These are phyloP conservation scores for Ellobium chinense DNA, from an alignment of 2,888 invertebrate genomes.

Conservation along the genomic window DNA sequence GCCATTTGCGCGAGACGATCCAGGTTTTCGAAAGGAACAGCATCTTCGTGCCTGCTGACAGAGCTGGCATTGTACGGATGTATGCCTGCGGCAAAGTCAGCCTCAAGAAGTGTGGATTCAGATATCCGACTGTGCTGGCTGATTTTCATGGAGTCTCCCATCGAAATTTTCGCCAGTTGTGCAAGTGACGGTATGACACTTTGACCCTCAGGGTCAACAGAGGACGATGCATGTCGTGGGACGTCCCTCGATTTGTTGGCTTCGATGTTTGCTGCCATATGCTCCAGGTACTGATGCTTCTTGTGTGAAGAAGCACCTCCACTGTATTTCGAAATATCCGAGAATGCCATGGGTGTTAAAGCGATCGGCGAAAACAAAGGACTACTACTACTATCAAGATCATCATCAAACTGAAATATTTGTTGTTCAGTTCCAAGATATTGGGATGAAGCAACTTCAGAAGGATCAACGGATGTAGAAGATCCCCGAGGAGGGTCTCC, in stretches of 20 bases:
- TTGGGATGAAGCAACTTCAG: neutral
- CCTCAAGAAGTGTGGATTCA: neutral
- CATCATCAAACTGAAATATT: neutral
- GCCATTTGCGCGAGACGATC: constrained; percentile 1
- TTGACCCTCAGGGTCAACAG: neutral
- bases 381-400: neutral
- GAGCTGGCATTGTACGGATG: neutral
- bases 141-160: neutral
- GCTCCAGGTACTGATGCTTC: neutral
- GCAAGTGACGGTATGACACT: neutral
- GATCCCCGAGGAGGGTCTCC: neutral
- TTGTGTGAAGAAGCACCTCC: neutral
- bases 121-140: neutral
- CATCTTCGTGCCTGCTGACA: neutral
- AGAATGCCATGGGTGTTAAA: constrained; percentile 24
- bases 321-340: neutral
- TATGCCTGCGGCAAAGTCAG: neutral
- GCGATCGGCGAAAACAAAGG: constrained; percentile 14
- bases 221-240: neutral
- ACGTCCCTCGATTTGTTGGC: neutral
- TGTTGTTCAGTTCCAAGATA: neutral
- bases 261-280: neutral
- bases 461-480: neutral
- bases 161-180: no score
- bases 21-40: constrained; percentile 14